These are phyloP conservation scores for Patagioenas fasciata DNA, from an alignment of 2,113 vertebrate genomes.

Conservation along the genomic window DNA sequence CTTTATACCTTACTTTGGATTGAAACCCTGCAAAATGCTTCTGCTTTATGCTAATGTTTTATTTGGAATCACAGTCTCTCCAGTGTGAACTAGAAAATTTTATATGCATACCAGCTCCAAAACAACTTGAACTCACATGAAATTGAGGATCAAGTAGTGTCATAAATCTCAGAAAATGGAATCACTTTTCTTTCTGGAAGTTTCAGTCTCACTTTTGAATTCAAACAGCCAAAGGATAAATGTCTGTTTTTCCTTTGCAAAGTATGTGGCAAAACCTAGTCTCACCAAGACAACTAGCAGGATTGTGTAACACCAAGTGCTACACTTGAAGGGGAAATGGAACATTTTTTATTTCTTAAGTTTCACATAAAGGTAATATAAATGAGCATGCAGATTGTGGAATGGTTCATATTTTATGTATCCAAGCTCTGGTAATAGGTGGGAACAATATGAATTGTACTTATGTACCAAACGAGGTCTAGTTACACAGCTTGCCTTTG, in stretches of 20 bases:
- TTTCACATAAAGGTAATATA: constrained; percentile 63
- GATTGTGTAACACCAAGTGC: background rate
- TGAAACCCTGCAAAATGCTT: background rate
- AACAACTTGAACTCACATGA: background rate
- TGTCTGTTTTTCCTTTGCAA: background rate
- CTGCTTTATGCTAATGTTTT: background rate
- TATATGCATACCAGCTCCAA: background rate
- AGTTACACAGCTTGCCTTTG: constrained; percentile 33
- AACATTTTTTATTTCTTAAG: constrained; percentile 69
- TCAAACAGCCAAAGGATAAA: background rate
- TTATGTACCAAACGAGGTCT: background rate
- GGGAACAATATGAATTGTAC: constrained; percentile 67
- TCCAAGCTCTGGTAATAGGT: constrained; percentile 60
- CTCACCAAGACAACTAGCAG: background rate
- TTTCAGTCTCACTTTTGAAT: background rate
- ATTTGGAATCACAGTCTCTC: background rate
- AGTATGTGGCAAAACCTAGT: background rate
- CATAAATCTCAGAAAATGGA: background rate
- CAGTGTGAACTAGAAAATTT: background rate
- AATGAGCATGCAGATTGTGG: constrained; percentile 66
- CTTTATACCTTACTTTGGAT: background rate
- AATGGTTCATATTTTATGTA: constrained; percentile 70
- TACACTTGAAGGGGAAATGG: constrained; percentile 55
- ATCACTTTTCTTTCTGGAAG: background rate
- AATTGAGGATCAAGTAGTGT: background rate